Evolutionary conservation across 2,888 invertebrate species (phyloP).

Genomic region (Nymphalis c-album): DNA sequence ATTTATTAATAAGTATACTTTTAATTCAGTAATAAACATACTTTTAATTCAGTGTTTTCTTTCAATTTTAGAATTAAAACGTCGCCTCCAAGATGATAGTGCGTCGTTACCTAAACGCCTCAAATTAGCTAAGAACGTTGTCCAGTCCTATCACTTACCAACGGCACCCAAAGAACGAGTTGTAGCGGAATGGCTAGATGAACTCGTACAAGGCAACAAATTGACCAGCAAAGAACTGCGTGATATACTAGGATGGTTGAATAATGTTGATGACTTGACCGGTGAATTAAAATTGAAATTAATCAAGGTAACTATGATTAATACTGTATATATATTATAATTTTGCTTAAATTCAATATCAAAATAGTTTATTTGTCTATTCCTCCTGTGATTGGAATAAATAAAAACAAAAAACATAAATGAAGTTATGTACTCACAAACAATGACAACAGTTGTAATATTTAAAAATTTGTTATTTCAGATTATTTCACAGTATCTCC

Average conservation of each 20-base stretch:
- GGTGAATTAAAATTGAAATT: constrained; percentile 63
- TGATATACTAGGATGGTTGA: constrained; percentile 61
- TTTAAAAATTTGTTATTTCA: constrained; percentile 46
- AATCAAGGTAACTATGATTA: constrained; percentile 57
- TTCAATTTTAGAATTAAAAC: constrained; percentile 69
- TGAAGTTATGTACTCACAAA: too few relatives aligned
- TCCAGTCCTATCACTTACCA: constrained; percentile 72
- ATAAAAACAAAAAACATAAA: too few relatives aligned
- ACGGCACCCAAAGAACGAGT: constrained; percentile 75
- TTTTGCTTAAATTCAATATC: too few relatives aligned
- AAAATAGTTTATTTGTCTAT: too few relatives aligned
- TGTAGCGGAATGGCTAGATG: constrained; percentile 75
- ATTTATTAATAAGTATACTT: not conserved
- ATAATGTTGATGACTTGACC: constrained; percentile 59
- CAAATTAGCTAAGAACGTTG: constrained; percentile 78
- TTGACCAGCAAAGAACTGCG: constrained; percentile 56
- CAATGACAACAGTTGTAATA: not conserved
- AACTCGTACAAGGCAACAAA: constrained; percentile 52
- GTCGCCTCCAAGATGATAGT: constrained; percentile 63
- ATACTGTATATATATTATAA: too few relatives aligned
- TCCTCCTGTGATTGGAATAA: too few relatives aligned
- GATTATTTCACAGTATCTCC: constrained; percentile 65
- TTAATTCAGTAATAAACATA: not conserved
- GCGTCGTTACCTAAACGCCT: constrained; percentile 76
- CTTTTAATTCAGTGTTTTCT: not conserved